Conservation (phyloP, 2,888 invertebrate species). For the Watsonalla cultraria region DNA sequence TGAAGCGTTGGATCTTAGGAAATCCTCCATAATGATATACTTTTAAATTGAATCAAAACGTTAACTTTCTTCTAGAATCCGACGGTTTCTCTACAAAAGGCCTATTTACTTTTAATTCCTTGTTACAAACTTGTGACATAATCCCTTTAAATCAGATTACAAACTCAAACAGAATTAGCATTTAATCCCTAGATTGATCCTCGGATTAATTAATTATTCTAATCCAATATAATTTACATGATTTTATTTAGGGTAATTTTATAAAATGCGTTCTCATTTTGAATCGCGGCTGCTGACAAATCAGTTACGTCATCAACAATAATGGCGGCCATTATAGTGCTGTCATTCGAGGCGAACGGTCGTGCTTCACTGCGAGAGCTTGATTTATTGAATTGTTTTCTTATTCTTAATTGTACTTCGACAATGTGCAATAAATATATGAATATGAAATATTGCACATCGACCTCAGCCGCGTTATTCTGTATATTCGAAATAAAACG, state of each 20-base stretch:
- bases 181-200: background rate
- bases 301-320: background rate
- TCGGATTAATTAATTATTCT: background rate
- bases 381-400: background rate
- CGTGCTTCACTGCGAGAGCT: background rate
- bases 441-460: too few relatives aligned
- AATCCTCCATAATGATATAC: too few relatives aligned
- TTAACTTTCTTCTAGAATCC: too few relatives aligned
- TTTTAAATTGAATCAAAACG: too few relatives aligned
- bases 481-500: too few relatives aligned
- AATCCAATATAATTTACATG: background rate
- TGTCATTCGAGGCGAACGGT: background rate
- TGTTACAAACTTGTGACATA: background rate
- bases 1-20: too few relatives aligned
- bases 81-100: too few relatives aligned
- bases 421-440: too few relatives aligned
- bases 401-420: background rate
- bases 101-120: background rate
- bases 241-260: background rate
- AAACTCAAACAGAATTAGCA: background rate
- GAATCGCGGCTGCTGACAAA: background rate
- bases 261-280: background rate
- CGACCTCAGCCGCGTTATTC: too few relatives aligned
- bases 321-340: background rate
- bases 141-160: background rate